Evolutionary conservation across 2,113 vertebrate genomes (phyloP).

Genomic region (Actenoides lindsayi): DNA sequence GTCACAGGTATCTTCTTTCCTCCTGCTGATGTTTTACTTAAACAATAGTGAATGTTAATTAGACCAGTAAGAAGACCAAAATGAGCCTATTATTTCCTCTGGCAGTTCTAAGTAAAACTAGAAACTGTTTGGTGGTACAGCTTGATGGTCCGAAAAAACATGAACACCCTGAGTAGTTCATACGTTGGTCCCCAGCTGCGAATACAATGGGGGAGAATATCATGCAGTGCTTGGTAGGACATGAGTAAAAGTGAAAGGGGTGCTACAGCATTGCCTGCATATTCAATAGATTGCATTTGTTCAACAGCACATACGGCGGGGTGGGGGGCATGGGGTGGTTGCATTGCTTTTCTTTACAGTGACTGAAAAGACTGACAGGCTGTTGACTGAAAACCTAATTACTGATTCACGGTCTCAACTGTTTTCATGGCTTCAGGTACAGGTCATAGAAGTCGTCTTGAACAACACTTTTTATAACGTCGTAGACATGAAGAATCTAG

Average conservation of each 20-base stretch:
- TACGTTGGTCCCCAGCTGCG: not conserved
- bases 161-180: not conserved
- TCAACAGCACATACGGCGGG: not conserved
- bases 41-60: not conserved
- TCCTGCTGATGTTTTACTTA: not conserved
- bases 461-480: conserved; percentile 92
- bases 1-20: conserved; percentile 78
- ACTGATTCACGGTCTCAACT: not conserved
- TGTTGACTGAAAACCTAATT: not conserved
- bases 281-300: not conserved
- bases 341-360: not conserved
- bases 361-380: not conserved
- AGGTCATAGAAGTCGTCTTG: conserved; percentile 90
- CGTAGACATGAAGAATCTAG: conserved; percentile 92
- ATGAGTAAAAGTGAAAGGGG: not conserved
- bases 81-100: not conserved
- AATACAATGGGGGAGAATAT: not conserved
- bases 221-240: not conserved
- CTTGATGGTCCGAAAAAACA: conserved; percentile 19
- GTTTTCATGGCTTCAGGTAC: conserved; percentile 81
- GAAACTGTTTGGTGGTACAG: conserved; percentile 22
- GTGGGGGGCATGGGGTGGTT: not conserved
- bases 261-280: not conserved
- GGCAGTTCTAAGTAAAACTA: not conserved
- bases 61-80: not conserved